Evolutionary conservation across 1,140 invertebrate species (phyloP), one percentile per base, ranked within the genome.

Genomic region (Calosoma granatense): DNA sequence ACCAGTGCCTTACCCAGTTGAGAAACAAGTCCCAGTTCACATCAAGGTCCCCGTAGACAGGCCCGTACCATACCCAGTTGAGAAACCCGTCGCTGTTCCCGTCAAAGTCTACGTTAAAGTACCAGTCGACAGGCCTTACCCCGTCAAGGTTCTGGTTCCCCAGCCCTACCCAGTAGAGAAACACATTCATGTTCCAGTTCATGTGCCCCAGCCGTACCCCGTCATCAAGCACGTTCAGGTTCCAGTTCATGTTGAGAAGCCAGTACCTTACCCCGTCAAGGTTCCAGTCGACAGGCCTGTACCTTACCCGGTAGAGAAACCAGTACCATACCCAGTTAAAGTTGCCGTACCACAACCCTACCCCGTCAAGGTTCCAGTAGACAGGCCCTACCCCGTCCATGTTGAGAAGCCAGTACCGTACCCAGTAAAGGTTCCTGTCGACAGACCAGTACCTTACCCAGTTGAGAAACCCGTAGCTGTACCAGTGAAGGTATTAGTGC

Each of bases 121-220:
- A 6, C 78, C 77, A 14, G 81, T 84, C 9, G 80, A 83, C 59
- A 77, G 80, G 58, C 81, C 81, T 4, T 75, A 78, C 20, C 81
- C 81, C 76, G 81, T 83, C 43, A 80, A 81, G 65, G 80, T 84
- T 52, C 73, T 76, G 59, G 79, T 86, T 12, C 79, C 84, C 55
- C 79, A 85, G 63, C 84, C 84, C 55, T 85, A 85, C 65, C 79
- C 81, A 55, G 81, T 83, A 1, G 69, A 77, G 60, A 83, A 82
- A 61, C 77, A 80, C 67, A 72, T 85, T 14, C 83, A 72, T 39
- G 75, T 75, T 59, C 83, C 85, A 4, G 79, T 86, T 6, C 83
- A 82, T 72, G 84, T 88, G 30, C 85, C 85, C 61, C 81, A 81
- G 63, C 85, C 85, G 1, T 85, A 85, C 70, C 83, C 84, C 30